phyloP scores from a whole-genome alignment of 1,140 invertebrate genomes.

The Conopomorpha cramerella region DNA sequence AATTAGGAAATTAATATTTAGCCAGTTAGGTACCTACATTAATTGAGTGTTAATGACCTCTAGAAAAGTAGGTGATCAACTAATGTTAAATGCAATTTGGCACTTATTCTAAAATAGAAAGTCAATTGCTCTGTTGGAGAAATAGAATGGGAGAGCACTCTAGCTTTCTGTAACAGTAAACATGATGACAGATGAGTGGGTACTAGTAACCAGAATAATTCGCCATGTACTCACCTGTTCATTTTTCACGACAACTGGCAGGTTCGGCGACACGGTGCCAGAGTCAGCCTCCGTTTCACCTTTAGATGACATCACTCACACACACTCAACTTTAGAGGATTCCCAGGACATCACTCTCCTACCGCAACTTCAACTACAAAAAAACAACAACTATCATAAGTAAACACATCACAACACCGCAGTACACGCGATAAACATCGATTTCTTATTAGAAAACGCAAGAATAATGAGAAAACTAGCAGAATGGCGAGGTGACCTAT shows the following conservation, averaged over 20 bases:
- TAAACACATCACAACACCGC: conserved; percentile 6
- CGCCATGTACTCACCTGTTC: conserved; percentile 49
- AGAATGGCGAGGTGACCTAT: conserved; percentile 59
- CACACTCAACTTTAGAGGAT: too few relatives aligned
- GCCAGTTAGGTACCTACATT: too few relatives aligned
- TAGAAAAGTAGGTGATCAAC: too few relatives aligned
- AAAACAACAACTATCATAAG: conserved; percentile 11
- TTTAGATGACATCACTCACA: conserved; percentile 63
- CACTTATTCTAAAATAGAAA: too few relatives aligned
- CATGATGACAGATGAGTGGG: too few relatives aligned
- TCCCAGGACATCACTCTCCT: conserved; percentile 52
- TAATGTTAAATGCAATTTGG: too few relatives aligned
- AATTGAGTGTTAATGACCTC: too few relatives aligned
- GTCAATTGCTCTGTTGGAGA: too few relatives aligned
- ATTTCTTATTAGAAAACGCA: conserved; percentile 12
- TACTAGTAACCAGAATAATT: too few relatives aligned
- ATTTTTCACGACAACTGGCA: conserved; percentile 51
- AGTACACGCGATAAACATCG: conserved; percentile 6
- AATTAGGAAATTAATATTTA: too few relatives aligned
- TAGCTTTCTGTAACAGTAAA: too few relatives aligned
- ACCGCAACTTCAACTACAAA: conserved; percentile 35
- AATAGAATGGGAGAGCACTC: too few relatives aligned
- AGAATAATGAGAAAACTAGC: conserved; percentile 24
- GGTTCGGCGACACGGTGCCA: conserved; percentile 55
- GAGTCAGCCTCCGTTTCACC: conserved; percentile 61